Evolutionary conservation across 1,140 invertebrate genomes (phyloP), one percentile per base, ranked within the genome.

Genomic region (Euschistus heros): DNA sequence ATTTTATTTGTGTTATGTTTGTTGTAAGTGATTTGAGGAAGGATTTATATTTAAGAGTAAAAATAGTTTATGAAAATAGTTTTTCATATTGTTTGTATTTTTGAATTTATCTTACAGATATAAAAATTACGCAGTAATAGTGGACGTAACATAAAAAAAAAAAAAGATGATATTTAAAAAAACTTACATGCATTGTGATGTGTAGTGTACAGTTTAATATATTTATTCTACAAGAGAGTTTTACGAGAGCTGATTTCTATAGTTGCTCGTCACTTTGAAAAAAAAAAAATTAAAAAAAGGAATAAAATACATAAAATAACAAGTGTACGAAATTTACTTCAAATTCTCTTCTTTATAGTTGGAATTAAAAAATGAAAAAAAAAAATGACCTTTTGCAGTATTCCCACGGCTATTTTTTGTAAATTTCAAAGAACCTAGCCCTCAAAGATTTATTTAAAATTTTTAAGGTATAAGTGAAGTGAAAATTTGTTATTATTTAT

Each of bases 401-500:
- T 57, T 22, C 24, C 24, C 18, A 24, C 2, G 54, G 24, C 24
- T 57, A 26, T 14, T 24, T 57, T 27, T 26, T 37, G 33, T 37
- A 57, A 26, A 24, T 20, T 50, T 50, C 47, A 3, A 50, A 24
- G 8, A 24, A 17, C 54, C 18, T 57, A 17, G 54, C 54, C 54
- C 24, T 57, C 18, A 24, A 24, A 24, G 22, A 24, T 57, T 57
- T 22, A 57, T 33, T 61, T 61, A 7, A 61, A 61, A 30, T 18
- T 61, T 42, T 44, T 54, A 54, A 22, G 18, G 6, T 54, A 22
- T 54, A 61, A 61, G 33, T 33, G 15, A 15, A 27, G 33, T 37
- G 27, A 18, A 42, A 61, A 37, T 61, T 61, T 61, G 59, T 61
- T 61, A 61, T 61, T 42, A 61, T 61, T 61, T 61, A 61, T 61